Conservation (phyloP, 1,140 invertebrate genomes). For the Bombus fervidus region DNA sequence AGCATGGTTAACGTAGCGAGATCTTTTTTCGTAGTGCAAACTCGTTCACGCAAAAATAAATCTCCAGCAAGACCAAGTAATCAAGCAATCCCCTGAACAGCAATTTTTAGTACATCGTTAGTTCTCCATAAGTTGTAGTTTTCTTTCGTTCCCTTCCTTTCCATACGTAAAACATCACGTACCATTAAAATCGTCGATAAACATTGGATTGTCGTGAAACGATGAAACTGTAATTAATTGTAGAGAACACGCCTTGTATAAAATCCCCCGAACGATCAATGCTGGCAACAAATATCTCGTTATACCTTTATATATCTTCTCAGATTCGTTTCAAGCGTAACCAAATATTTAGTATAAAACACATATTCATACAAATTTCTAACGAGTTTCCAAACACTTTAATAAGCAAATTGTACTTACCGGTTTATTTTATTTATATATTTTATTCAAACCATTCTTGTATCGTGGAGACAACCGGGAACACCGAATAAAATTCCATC, state of each 20-base stretch:
- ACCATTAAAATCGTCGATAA: background rate
- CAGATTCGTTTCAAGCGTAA: background rate
- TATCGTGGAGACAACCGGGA: background rate
- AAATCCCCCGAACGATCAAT: no score
- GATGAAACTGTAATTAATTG: background rate
- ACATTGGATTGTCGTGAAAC: background rate
- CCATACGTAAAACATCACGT: no score
- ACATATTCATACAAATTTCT: background rate
- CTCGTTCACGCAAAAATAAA: constrained; percentile 15
- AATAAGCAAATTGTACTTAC: background rate
- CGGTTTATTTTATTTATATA: background rate
- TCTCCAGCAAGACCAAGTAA: constrained; percentile 2
- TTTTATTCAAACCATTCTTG: background rate
- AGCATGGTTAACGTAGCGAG: constrained; percentile 13
- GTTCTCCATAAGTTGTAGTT: background rate
- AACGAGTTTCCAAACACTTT: background rate
- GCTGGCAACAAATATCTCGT: background rate
- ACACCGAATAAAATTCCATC: background rate
- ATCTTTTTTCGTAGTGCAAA: background rate
- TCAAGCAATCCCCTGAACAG: background rate
- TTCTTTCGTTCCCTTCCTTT: background rate
- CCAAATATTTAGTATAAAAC: background rate
- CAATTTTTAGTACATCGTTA: background rate
- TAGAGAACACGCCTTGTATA: no score
- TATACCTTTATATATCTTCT: no score